These are phyloP conservation scores for Hanleya hanleyi DNA, from an alignment of 2,888 invertebrate species.

Conservation along the genomic window DNA sequence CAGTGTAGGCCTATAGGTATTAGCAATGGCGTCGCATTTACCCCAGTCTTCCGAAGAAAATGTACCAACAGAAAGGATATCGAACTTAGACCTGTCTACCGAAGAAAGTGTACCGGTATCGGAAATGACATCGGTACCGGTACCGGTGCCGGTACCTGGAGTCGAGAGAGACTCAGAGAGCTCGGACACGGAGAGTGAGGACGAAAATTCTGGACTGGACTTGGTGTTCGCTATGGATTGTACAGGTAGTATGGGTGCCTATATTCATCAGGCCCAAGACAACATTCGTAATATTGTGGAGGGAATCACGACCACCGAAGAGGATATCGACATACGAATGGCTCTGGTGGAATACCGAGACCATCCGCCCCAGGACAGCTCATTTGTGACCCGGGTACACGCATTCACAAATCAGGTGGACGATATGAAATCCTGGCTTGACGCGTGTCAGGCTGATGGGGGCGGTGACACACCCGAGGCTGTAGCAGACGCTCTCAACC, in stretches of 20 bases:
- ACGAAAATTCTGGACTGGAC: constrained; percentile 47
- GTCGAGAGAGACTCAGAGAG: neutral
- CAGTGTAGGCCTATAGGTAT: too few species aligned
- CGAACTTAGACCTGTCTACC: too few species aligned
- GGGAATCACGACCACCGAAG: constrained; percentile 61
- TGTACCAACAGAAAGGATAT: too few species aligned
- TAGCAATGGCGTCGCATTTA: too few species aligned
- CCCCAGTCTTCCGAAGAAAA: too few species aligned
- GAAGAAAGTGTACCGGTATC: too few species aligned
- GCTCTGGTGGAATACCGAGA: constrained; percentile 69
- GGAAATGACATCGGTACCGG: too few species aligned
- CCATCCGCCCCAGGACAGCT: constrained; percentile 63
- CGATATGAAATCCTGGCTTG: constrained; percentile 62
- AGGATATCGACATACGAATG: constrained; percentile 60
- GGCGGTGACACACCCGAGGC: constrained; percentile 68
- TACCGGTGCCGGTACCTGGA: too few species aligned
- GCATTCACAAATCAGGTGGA: constrained; percentile 62
- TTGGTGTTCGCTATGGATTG: constrained; percentile 69
- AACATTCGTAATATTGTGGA: constrained; percentile 65
- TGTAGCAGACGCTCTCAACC: constrained; percentile 66
- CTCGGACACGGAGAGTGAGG: too few species aligned
- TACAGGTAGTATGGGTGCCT: constrained; percentile 67
- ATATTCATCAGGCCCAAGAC: constrained; percentile 58
- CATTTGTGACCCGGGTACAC: constrained; percentile 61
- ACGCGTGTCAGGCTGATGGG: constrained; percentile 53